A percentile compares a stretch with the other conserved stretches of the same genome.
phyloP scores from a whole-genome alignment of 92 coral and sea anemone genomes.

The Paragorgia papillata region DNA sequence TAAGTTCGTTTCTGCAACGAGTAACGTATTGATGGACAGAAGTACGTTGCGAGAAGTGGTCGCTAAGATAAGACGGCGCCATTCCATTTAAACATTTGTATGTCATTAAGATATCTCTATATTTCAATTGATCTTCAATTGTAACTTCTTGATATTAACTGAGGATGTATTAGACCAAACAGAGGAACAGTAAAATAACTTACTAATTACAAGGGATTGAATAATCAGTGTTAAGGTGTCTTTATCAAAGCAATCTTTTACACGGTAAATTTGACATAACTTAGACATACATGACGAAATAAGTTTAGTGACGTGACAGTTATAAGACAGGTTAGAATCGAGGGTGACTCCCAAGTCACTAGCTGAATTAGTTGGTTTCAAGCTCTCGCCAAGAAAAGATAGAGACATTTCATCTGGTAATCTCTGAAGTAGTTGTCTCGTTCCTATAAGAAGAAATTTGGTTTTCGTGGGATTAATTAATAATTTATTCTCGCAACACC shows the following conservation, averaged over 20 bases:
- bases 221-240: slow-evolving; percentile 47
- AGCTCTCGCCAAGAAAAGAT: slow-evolving; percentile 13
- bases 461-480: slow-evolving; percentile 57
- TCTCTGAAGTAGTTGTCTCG: slow-evolving; percentile 38
- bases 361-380: slow-evolving; percentile 40
- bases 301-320: slow-evolving; percentile 35
- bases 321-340: slow-evolving; percentile 46
- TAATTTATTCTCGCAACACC: slow-evolving; percentile 58
- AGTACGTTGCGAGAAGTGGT: slow-evolving; percentile 15
- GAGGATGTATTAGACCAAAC: too few relatives aligned
- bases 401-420: slow-evolving; percentile 12
- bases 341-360: slow-evolving; percentile 47
- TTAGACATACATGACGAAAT: slow-evolving; percentile 50
- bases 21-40: slow-evolving; percentile 6
- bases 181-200: slow-evolving; percentile 42
- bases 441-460: slow-evolving; percentile 53
- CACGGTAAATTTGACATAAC: slow-evolving; percentile 49
- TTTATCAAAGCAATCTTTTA: slow-evolving; percentile 40
- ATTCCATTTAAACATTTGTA: slow-evolving; percentile 42
- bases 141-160: too few relatives aligned
- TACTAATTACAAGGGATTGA: slow-evolving; percentile 46
- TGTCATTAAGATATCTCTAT: slow-evolving; percentile 7
- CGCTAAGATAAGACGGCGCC: slow-evolving; percentile 33
- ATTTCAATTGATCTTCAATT: neutral
- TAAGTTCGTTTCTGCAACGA: neutral